These are phyloP conservation scores for Columbina picui DNA, from an alignment of 2,113 vertebrate genomes.

Conservation along the genomic window DNA sequence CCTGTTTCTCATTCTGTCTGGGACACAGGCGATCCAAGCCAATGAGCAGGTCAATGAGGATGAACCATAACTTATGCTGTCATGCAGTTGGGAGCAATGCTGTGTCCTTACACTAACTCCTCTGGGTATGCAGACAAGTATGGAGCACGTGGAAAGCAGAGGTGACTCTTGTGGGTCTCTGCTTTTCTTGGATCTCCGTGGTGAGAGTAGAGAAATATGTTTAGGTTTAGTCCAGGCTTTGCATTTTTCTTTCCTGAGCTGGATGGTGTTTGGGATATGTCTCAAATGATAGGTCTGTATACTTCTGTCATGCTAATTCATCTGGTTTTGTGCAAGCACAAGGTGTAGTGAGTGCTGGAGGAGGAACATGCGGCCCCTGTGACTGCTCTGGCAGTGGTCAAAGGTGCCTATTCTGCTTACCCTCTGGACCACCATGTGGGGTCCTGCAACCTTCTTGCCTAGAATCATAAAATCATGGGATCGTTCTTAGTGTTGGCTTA, in stretches of 20 bases:
- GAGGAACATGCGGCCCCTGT: not conserved
- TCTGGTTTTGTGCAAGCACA: not conserved
- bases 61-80: not conserved
- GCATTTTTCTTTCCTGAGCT: not conserved
- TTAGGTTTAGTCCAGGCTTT: not conserved
- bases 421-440: not conserved
- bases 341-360: rapidly evolving
- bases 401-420: not conserved
- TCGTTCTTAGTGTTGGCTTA: not conserved
- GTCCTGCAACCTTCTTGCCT: not conserved
- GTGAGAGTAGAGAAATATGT: not conserved
- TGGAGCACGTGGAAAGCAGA: slow-evolving; percentile 15
- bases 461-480: not conserved
- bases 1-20: slow-evolving; percentile 13
- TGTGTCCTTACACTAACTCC: not conserved
- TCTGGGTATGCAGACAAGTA: not conserved
- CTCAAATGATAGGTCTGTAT: not conserved
- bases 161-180: not conserved
- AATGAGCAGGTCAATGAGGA: not conserved
- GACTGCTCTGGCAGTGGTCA: not conserved
- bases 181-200: not conserved
- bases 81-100: not conserved
- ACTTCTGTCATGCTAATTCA: not conserved
- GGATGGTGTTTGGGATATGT: not conserved
- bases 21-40: not conserved